Evolutionary conservation across 2,888 invertebrate genomes (phyloP), one percentile per base, ranked within the genome.

Genomic region (Phragmatobia fuliginosa): DNA sequence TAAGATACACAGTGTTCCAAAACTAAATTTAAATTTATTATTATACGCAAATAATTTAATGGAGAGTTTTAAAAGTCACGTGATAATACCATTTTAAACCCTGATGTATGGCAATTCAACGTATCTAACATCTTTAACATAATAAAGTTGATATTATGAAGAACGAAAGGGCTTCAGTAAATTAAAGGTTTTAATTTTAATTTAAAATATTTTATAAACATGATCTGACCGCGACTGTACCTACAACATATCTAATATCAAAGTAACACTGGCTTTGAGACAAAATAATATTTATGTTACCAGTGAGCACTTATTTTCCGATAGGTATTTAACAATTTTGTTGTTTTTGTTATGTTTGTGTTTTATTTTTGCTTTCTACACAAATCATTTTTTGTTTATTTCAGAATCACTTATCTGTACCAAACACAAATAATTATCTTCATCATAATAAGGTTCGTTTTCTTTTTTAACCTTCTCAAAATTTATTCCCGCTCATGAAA

Each of bases 351-450:
- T 92, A 81, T 86, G 87, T 93, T 92, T 93, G 93, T 93, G 91
- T 94, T 94, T 71, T 95, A 95, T 95, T 96, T 95, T 96, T 95
- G 95, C 96, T 96, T 94, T 91, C 88, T 90, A 94, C 94, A 94
- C 93, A 89, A 91, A 90, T 91, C 92, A 92, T 90, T 93, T 94
- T 92, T 94, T 96, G 96, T 96, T 96, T 97, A 97, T 97, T 97
- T 96, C 97, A 97, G 97, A 97, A 97, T 96, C 97, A 97, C 96
- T 97, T 97, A 96, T 97, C 97, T 96, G 97, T 97, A 96, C 97
- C 97, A 96, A 96, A 97, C 96, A 97, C 97, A 96, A 96, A 96
- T 97, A 97, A 97, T 96, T 97, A 96, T 95, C 97, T 97, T 90
- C 97, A 97, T 96, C 97, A 96, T 94, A 96, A 96, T 96, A 97